Conservation (phyloP, 2,888 invertebrate genomes). For the Anoplius nigerrimus region DNA sequence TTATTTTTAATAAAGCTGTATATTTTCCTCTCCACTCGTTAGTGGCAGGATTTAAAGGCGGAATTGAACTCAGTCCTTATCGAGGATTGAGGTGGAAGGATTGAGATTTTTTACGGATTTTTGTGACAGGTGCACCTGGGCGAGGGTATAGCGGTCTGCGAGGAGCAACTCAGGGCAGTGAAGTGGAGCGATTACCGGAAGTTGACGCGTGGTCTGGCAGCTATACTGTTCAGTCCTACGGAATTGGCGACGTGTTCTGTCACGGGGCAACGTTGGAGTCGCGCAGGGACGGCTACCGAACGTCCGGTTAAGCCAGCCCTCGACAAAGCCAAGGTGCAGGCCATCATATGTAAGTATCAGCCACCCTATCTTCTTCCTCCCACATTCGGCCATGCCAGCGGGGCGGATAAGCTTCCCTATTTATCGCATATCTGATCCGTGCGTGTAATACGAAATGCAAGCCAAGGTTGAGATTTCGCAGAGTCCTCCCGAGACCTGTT, state of each 20-base stretch:
- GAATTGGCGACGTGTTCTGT: constrained; percentile 86
- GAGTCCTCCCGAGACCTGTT: too few species aligned
- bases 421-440: too few species aligned
- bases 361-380: too few species aligned
- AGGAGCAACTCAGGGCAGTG: constrained; percentile 82
- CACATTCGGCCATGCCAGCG: too few species aligned
- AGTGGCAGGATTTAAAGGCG: too few species aligned
- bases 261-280: constrained; percentile 86
- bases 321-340: constrained; percentile 84
- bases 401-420: too few species aligned
- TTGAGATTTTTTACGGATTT: neutral
- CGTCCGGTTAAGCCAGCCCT: constrained; percentile 86
- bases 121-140: constrained; percentile 81
- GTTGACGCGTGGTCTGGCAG: constrained; percentile 83
- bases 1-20: too few species aligned
- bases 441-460: too few species aligned
- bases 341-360: constrained; percentile 80
- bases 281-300: constrained; percentile 82
- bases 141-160: constrained; percentile 84
- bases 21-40: too few species aligned
- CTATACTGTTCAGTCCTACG: constrained; percentile 84
- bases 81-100: too few species aligned
- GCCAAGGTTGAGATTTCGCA: too few species aligned
- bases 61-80: too few species aligned
- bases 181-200: constrained; percentile 87